phyloP scores from a whole-genome alignment of 2,888 invertebrate species.

The Periphyllus acericola region DNA sequence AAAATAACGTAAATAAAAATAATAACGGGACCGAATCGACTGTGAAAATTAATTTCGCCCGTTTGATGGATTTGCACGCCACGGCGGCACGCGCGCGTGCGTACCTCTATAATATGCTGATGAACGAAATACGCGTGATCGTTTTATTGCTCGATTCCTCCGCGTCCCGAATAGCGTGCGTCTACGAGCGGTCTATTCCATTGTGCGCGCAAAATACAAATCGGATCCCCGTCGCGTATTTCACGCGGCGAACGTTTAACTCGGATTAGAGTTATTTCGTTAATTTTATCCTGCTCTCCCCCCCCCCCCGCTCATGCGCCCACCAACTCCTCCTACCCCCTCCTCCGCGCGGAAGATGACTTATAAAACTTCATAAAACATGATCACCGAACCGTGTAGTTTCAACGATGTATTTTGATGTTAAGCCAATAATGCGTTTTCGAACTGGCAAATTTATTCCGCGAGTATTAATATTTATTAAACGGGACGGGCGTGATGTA shows the following conservation, averaged over 20 bases:
- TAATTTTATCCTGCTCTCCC: background rate
- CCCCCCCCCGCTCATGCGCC: background rate
- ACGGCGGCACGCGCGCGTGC: background rate
- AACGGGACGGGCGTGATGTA: background rate
- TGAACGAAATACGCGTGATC: background rate
- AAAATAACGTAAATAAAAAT: background rate
- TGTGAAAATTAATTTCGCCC: background rate
- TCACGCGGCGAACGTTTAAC: background rate
- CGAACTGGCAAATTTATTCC: slow-evolving; percentile 26
- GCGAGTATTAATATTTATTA: slow-evolving; percentile 10
- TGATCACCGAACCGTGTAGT: slow-evolving; percentile 7
- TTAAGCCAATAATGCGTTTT: slow-evolving; percentile 31
- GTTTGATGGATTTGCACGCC: background rate
- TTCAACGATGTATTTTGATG: background rate
- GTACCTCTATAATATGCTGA: background rate
- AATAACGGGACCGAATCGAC: background rate
- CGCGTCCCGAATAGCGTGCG: background rate
- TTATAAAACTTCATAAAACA: background rate
- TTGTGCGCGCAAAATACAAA: background rate
- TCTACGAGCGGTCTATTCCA: too few relatives aligned
- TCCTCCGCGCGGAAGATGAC: background rate
- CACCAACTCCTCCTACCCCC: background rate
- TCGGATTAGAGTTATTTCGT: background rate
- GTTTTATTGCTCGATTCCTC: background rate
- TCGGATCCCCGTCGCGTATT: background rate